phyloP scores from a whole-genome alignment of 2,888 invertebrate genomes.

The Syrista parreyssii region DNA sequence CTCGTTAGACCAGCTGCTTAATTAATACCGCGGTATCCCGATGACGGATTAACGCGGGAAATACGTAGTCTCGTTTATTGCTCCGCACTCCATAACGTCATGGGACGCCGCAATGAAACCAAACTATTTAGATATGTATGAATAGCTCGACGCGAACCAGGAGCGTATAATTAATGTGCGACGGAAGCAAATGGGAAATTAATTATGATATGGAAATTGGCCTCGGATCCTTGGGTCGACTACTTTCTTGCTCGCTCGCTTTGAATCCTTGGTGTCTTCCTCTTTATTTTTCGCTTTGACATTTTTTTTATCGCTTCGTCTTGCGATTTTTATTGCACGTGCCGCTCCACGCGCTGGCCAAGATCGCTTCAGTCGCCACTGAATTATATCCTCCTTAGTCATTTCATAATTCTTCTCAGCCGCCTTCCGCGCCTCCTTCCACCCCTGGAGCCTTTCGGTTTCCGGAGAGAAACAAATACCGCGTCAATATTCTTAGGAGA shows the following conservation, averaged over 20 bases:
- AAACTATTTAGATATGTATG: constrained; percentile 44
- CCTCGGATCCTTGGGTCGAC: constrained; percentile 2
- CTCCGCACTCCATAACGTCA: neutral
- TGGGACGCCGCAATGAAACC: neutral
- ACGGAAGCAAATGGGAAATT: constrained; percentile 48
- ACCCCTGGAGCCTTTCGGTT: too few species aligned
- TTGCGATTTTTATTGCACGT: too few species aligned
- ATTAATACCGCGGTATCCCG: neutral
- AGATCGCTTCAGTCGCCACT: too few species aligned
- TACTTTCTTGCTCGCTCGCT: constrained; percentile 12
- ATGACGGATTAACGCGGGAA: too few species aligned
- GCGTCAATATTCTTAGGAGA: too few species aligned
- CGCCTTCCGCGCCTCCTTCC: too few species aligned
- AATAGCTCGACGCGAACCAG: constrained; percentile 31
- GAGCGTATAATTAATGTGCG: constrained; percentile 45
- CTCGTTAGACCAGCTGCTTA: neutral
- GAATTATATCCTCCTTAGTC: too few species aligned
- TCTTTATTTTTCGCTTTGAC: too few species aligned
- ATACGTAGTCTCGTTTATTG: neutral
- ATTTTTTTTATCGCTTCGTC: too few species aligned
- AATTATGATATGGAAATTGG: constrained; percentile 54
- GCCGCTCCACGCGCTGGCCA: too few species aligned
- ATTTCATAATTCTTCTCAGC: too few species aligned
- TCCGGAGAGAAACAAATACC: too few species aligned
- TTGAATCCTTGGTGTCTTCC: neutral